phyloP scores from a whole-genome alignment of 2,113 vertebrate genomes.

The Tyto alba region DNA sequence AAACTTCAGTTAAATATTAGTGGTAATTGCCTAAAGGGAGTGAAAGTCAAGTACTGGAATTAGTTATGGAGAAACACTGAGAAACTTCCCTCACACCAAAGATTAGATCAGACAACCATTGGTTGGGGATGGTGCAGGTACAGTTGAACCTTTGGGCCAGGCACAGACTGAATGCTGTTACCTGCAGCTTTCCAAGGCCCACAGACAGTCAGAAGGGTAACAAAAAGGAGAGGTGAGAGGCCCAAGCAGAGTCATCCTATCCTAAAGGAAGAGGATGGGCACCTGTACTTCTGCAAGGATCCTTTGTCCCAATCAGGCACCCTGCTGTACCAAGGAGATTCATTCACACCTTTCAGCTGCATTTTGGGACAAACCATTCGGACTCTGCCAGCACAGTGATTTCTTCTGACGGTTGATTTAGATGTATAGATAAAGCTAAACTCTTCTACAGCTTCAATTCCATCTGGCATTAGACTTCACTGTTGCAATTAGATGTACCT shows the following conservation, averaged over 20 bases:
- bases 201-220: neutral
- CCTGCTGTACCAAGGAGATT: neutral
- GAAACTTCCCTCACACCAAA: neutral
- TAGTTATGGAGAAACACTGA: neutral
- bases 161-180: neutral
- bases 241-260: neutral
- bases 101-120: neutral
- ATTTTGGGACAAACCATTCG: neutral
- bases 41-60: neutral
- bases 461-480: neutral
- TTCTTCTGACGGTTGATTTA: neutral
- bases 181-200: neutral
- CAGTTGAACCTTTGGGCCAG: neutral
- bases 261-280: neutral
- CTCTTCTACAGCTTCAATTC: neutral
- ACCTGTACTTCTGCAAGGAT: neutral
- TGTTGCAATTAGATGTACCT: neutral
- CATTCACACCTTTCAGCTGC: neutral
- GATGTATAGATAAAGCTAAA: neutral
- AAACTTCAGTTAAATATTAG: neutral
- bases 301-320: rapidly evolving
- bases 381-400: neutral
- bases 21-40: neutral
- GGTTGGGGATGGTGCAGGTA: neutral
- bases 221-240: neutral